phyloP scores from a whole-genome alignment of 1,140 invertebrate species.

The Calycopis cecrops region DNA sequence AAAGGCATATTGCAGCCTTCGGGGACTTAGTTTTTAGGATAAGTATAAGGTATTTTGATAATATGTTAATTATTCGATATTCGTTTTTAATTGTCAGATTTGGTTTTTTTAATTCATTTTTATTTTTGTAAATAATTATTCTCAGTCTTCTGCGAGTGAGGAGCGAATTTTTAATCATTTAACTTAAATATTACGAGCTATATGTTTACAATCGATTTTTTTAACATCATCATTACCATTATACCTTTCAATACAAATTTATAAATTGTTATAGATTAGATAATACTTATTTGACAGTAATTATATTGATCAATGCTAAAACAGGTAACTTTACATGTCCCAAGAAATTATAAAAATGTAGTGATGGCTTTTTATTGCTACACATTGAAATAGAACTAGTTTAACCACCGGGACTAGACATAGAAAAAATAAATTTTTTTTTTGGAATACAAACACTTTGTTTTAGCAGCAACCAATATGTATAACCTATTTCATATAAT shows the following conservation, averaged over 20 bases:
- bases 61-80: neutral
- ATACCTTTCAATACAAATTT: neutral
- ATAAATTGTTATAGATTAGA: neutral
- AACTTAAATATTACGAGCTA: slow-evolving; percentile 8
- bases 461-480: neutral
- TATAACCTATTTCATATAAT: slow-evolving; percentile 6
- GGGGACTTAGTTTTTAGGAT: neutral
- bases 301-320: neutral
- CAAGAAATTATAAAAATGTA: too few relatives aligned
- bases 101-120: neutral
- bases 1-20: neutral
- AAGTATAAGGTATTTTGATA: neutral
- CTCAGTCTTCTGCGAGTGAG: slow-evolving; percentile 4
- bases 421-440: neutral
- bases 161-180: neutral
- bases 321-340: neutral
- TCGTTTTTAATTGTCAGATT: neutral
- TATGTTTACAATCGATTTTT: neutral
- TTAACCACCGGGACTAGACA: too few relatives aligned
- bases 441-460: neutral
- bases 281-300: slow-evolving; percentile 6
- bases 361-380: too few relatives aligned
- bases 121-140: slow-evolving; percentile 1
- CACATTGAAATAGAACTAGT: too few relatives aligned
- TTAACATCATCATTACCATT: too few relatives aligned